These are phyloP conservation scores for Tinea semifulvella DNA, from an alignment of 2,888 invertebrate genomes.

Conservation along the genomic window DNA sequence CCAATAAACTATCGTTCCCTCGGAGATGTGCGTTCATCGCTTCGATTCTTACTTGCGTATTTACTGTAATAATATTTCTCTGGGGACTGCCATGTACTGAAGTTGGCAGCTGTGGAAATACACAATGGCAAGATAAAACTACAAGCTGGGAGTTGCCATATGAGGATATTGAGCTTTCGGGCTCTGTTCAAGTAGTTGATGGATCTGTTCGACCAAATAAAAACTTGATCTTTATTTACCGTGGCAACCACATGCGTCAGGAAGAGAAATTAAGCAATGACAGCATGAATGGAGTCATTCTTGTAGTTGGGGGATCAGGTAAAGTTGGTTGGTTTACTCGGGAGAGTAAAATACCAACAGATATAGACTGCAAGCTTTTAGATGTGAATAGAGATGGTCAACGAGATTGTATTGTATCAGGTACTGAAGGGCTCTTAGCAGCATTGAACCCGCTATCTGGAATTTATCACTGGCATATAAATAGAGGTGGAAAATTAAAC, in stretches of 20 bases:
- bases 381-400: conserved; percentile 77
- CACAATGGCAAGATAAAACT: conserved; percentile 64
- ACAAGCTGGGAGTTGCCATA: conserved; percentile 75
- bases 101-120: conserved; percentile 70
- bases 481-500: conserved; percentile 59
- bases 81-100: conserved; percentile 81
- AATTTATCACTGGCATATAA: conserved; percentile 68
- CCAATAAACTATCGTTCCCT: conserved; percentile 71
- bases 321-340: conserved; percentile 78
- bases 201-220: conserved; percentile 70
- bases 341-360: conserved; percentile 72
- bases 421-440: conserved; percentile 69
- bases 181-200: conserved; percentile 73
- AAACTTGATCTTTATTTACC: conserved; percentile 78
- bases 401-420: conserved; percentile 79
- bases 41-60: conserved; percentile 75
- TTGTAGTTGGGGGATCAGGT: conserved; percentile 74
- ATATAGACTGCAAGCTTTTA: conserved; percentile 77
- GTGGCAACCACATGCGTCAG: conserved; percentile 70
- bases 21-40: conserved; percentile 74
- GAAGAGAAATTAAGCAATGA: conserved; percentile 53
- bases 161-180: conserved; percentile 74
- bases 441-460: conserved; percentile 61
- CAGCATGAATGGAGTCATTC: conserved; percentile 72
- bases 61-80: conserved; percentile 76